phyloP scores from a whole-genome alignment of 1,140 invertebrate genomes.

The Tetraneura akinire region DNA sequence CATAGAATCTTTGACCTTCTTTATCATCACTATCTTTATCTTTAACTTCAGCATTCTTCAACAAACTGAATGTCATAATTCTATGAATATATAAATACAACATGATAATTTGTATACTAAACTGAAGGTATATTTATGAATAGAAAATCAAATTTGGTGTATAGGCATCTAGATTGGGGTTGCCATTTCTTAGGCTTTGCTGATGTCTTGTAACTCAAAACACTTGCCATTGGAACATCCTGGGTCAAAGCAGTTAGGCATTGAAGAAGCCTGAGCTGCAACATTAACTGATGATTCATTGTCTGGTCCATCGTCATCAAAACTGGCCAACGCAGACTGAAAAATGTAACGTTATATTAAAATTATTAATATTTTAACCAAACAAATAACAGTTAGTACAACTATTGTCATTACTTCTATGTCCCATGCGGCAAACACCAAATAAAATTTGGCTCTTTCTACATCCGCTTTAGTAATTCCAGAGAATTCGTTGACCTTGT shows the following conservation, averaged over 20 bases:
- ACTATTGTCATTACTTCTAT: conserved; percentile 71
- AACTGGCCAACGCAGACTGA: conserved; percentile 75
- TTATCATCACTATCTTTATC: conserved; percentile 60
- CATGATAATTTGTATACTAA: neutral
- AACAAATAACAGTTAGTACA: neutral
- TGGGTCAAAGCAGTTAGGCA: neutral
- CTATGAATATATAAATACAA: conserved; percentile 34
- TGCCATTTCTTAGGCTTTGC: conserved; percentile 47
- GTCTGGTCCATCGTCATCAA: conserved; percentile 66
- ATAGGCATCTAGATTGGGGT: conserved; percentile 35
- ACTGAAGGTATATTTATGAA: neutral
- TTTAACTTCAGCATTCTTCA: conserved; percentile 53
- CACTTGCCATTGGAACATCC: conserved; percentile 19
- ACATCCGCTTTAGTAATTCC: conserved; percentile 79
- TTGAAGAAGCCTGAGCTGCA: conserved; percentile 2
- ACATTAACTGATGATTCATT: conserved; percentile 31
- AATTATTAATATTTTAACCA: neutral
- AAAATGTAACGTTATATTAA: conserved; percentile 32
- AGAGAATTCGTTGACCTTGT: conserved; percentile 66
- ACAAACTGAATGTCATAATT: conserved; percentile 54
- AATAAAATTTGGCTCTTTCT: conserved; percentile 82
- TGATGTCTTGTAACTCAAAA: conserved; percentile 25
- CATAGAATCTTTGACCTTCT: conserved; percentile 90
- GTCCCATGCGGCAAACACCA: conserved; percentile 86
- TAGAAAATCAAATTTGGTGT: neutral